Conservation (phyloP, 2,888 invertebrate genomes). For the Drosophila silvestris region DNA sequence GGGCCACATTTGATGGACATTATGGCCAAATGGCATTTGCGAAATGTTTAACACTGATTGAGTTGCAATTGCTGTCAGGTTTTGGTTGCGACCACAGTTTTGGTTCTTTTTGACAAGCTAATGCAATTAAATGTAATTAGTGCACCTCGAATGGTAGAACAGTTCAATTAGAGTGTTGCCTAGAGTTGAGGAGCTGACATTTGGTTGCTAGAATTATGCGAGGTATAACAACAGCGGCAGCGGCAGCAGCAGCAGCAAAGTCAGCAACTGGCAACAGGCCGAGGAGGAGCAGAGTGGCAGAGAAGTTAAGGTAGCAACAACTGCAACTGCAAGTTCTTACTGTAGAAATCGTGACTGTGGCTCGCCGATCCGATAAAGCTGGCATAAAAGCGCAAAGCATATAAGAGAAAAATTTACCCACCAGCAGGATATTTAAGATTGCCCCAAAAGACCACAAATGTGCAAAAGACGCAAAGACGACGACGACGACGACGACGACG, state of each 20-base stretch:
- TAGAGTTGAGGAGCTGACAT: conserved; percentile 20
- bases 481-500: neutral
- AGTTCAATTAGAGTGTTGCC: conserved; percentile 60
- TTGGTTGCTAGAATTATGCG: conserved; percentile 45
- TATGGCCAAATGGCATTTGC: conserved; percentile 36
- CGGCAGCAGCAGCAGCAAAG: neutral
- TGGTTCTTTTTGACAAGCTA: conserved; percentile 49
- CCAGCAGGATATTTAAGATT: conserved; percentile 84
- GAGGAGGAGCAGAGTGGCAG: neutral
- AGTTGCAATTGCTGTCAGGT: conserved; percentile 51
- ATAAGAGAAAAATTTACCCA: conserved; percentile 81
- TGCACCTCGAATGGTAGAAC: conserved; percentile 50
- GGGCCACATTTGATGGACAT: conserved; percentile 26
- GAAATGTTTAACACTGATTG: conserved; percentile 50
- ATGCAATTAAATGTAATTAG: conserved; percentile 72
- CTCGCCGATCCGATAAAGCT: conserved; percentile 83
- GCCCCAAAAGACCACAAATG: conserved; percentile 78
- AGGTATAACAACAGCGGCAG: conserved; percentile 4
- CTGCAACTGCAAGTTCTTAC: conserved; percentile 56
- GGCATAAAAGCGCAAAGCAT: conserved; percentile 63
- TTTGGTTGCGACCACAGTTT: neutral
- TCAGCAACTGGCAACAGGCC: neutral
- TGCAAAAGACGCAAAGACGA: conserved; percentile 37
- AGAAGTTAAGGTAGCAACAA: conserved; percentile 44
- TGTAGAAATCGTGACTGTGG: conserved; percentile 83